Percentiles rank a stretch among this genome's conserved stretches.
Conservation (phyloP, 2,113 vertebrate species). For the Tauraco erythrolophus region DNA sequence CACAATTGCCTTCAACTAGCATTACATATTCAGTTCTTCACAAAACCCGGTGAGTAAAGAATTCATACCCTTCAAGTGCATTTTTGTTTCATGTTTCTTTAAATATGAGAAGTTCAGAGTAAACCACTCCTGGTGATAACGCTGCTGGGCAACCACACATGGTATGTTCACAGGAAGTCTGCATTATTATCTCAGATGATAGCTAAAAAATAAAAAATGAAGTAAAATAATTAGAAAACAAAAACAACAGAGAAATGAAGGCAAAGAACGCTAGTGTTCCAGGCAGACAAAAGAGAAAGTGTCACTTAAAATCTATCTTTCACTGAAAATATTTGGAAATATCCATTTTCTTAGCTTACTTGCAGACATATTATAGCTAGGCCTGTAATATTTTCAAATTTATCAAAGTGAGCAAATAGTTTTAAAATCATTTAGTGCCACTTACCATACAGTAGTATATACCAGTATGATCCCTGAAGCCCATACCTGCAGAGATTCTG, state of each 20-base stretch:
- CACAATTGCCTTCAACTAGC: not conserved
- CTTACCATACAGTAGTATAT: not conserved
- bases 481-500: not conserved
- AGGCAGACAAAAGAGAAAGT: not conserved
- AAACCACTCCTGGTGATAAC: not conserved
- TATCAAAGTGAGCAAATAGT: not conserved
- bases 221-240: not conserved
- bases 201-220: not conserved
- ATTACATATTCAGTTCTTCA: not conserved
- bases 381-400: not conserved
- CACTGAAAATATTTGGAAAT: not conserved
- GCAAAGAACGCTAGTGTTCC: not conserved
- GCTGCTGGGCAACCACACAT: not conserved
- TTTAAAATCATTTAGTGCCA: not conserved
- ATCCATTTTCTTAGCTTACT: not conserved
- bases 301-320: not conserved
- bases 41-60: not conserved
- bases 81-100: not conserved
- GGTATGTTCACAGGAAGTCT: not conserved
- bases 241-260: fast-evolving
- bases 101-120: not conserved
- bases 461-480: not conserved
- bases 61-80: not conserved
- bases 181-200: not conserved
- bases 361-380: not conserved